A percentile compares a stretch with the other conserved stretches of the same genome.
Evolutionary conservation across 1,140 invertebrate genomes (phyloP).

Genomic region (Panulirus ornatus): DNA sequence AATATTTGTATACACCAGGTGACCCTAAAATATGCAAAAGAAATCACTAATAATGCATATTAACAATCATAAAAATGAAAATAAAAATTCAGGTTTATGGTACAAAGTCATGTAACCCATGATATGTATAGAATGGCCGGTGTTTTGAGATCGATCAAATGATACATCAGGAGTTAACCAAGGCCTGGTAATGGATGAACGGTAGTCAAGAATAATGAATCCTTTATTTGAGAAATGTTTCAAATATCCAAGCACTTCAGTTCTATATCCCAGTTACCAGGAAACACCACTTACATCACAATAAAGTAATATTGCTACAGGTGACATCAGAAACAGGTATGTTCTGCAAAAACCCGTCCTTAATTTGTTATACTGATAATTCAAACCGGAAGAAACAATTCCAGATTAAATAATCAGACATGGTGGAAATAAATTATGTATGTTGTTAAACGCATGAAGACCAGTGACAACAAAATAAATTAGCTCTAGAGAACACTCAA

Average conservation of each 20-base stretch:
- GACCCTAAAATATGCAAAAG: neutral
- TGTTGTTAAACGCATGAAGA: too few relatives aligned
- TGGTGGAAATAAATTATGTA: too few relatives aligned
- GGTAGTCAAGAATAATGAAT: neutral
- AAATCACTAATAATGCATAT: neutral
- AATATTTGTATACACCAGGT: constrained; percentile 4
- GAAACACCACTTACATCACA: neutral
- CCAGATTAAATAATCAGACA: too few relatives aligned
- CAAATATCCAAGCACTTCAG: neutral
- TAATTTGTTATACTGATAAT: neutral
- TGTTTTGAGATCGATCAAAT: neutral
- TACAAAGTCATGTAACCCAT: constrained; percentile 14
- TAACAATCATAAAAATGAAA: neutral
- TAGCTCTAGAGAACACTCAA: too few relatives aligned
- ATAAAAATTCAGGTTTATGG: neutral
- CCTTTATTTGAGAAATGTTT: neutral
- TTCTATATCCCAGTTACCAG: neutral
- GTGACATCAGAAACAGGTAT: neutral
- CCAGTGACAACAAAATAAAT: too few relatives aligned
- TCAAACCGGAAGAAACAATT: neutral
- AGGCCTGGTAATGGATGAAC: neutral
- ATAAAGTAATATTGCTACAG: neutral
- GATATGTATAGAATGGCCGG: constrained; percentile 1
- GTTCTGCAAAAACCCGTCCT: neutral
- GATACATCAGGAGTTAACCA: neutral